Conservation (phyloP, 2,113 vertebrate genomes). For the Myanophis thanlyinensis region DNA sequence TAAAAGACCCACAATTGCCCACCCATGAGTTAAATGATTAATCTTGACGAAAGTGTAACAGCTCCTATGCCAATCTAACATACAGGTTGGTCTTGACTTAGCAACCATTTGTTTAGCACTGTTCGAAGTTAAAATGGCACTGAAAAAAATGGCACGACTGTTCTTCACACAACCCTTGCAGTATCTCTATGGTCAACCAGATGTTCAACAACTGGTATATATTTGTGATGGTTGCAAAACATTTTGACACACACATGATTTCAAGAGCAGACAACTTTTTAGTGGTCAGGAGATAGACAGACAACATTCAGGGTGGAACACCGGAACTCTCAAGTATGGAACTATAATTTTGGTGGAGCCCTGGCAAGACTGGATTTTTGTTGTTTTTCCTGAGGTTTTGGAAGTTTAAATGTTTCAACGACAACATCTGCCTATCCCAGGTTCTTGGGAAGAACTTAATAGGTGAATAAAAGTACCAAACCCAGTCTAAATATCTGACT, state of each 20-base stretch:
- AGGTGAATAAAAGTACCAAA: neutral
- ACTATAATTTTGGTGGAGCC: neutral
- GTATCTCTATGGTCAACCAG: neutral
- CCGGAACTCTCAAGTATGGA: neutral
- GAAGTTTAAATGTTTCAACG: neutral
- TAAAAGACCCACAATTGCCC: too few species aligned
- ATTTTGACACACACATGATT: neutral
- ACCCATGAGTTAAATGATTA: neutral
- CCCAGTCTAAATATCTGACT: neutral
- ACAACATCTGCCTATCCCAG: neutral
- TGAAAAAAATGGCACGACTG: neutral
- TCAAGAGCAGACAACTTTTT: neutral
- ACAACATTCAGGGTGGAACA: neutral
- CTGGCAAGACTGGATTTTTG: neutral
- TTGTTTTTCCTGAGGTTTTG: neutral
- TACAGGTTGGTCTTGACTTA: neutral
- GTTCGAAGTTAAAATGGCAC: too few species aligned
- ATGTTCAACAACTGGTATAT: neutral
- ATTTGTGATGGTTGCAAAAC: neutral
- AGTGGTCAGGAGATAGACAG: neutral
- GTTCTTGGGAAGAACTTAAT: neutral
- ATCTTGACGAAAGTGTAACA: neutral
- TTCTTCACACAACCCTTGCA: neutral
- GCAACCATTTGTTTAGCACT: too few species aligned
- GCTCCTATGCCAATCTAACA: neutral